Percentiles rank a stretch among this genome's conserved stretches.
phyloP scores from a whole-genome alignment of 2,113 vertebrate species.

The Scomber scombrus region DNA sequence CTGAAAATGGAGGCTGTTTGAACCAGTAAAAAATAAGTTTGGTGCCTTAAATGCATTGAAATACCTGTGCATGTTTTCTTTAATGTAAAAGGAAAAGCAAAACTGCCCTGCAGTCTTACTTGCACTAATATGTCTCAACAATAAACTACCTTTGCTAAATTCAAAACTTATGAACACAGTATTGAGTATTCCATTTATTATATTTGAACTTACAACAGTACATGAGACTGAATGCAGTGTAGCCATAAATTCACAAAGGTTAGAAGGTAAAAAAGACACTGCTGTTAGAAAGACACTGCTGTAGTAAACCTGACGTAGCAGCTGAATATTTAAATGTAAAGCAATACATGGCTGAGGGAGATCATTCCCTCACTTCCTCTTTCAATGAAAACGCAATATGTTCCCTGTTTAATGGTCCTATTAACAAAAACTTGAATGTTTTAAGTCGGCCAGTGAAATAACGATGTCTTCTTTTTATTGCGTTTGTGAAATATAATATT shows the following conservation, averaged over 20 bases:
- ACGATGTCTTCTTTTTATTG: neutral
- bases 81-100: neutral
- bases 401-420: neutral
- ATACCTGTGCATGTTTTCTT: neutral
- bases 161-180: neutral
- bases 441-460: neutral
- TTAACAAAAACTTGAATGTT: neutral
- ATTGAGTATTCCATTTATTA: neutral
- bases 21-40: conserved; percentile 23
- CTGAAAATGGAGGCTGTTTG: conserved; percentile 22
- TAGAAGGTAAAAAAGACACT: too few species aligned
- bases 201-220: neutral
- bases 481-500: neutral
- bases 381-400: neutral
- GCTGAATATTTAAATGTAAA: conserved; percentile 10
- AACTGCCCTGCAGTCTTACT: neutral
- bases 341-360: neutral
- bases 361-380: neutral
- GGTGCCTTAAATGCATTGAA: conserved; percentile 9
- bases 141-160: neutral
- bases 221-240: neutral
- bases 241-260: conserved; percentile 25
- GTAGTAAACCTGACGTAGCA: neutral
- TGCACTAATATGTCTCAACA: conserved; percentile 1
- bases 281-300: too few species aligned